Evolutionary conservation across 2,888 invertebrate species (phyloP).

Genomic region (Eupithecia insigniata): DNA sequence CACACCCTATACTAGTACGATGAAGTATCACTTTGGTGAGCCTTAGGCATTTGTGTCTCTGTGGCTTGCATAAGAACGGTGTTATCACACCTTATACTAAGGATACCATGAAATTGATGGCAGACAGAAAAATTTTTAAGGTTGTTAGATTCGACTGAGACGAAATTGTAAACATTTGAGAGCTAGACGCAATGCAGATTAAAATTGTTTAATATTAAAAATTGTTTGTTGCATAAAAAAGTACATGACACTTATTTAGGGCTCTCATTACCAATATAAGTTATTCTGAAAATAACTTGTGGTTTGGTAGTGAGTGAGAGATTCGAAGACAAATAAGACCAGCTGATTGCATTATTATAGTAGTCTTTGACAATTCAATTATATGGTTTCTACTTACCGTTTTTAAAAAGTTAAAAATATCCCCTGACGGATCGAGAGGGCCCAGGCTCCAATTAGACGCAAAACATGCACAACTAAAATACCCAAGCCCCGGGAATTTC

Average conservation of each 20-base stretch:
- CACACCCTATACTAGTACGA: constrained; percentile 35
- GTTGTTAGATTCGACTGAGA: not conserved
- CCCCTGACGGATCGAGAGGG: not conserved
- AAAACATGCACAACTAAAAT: constrained; percentile 76
- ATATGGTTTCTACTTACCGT: not conserved
- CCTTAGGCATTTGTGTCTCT: not conserved
- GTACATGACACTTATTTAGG: too few relatives aligned
- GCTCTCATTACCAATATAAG: too few relatives aligned
- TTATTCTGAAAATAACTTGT: too few relatives aligned
- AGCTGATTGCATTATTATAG: not conserved
- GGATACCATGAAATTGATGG: not conserved
- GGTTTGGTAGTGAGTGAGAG: too few relatives aligned
- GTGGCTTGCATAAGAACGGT: not conserved
- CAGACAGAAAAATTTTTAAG: not conserved
- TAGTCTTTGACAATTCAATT: not conserved
- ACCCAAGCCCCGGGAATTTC: constrained; percentile 53
- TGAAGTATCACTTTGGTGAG: constrained; percentile 2
- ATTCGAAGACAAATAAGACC: not conserved
- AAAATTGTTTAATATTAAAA: too few relatives aligned
- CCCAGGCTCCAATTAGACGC: constrained; percentile 20
- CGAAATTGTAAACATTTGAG: not conserved
- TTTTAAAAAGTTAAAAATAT: not conserved
- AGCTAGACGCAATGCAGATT: not conserved
- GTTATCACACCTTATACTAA: not conserved
- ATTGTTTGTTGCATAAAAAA: too few relatives aligned